Evolutionary conservation across 2,888 invertebrate species (phyloP), one percentile per base, ranked within the genome.

Genomic region (Torymus auratus): DNA sequence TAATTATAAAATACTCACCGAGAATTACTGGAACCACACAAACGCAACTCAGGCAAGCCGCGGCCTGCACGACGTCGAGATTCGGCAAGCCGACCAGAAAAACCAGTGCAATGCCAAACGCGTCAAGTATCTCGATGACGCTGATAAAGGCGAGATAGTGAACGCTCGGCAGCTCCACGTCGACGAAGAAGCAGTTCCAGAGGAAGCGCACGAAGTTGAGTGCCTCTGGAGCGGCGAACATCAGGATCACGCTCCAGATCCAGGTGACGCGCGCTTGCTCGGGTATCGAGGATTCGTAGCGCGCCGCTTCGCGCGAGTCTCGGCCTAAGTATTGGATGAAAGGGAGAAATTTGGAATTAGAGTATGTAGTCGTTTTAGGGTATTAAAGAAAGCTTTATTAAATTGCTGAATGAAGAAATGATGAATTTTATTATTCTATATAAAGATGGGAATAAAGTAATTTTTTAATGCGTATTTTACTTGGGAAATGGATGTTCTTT

Each of bases 1-100:
- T 41, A 41, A 41, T 7, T 7, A 28, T 4, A 2, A 55, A 23
- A 7, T 11, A 90, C 88, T 93, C 92, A 93, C 95, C 94, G 50
- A 96, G 91, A 80, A 97, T 84, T n/a, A 94, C 94, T 0, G 98
- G 98, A 13, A 97, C 90, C 84, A 97, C 93, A 88, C 96, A 96
- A 83, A 97, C 93, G 23, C 96, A 96, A 90, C 96, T 96, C 87
- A 96, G 96, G 73, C 98, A 91, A 94, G 97, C 96, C 0, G 96
- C 94, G 0, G 95, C 96, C 88, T 96, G 95, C 12, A 96, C 92
- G 0, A 96, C 95, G 89, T 97, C 96, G 84, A 97, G 88, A 84
- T 95, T 93, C 0, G 98, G 97, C 56, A 98, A 91, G 62, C 97
- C 93, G 55, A 94, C 90, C 83, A 97, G 95, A 50, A 96, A 93